A percentile compares a stretch with the other conserved stretches of the same genome.
phyloP scores from a whole-genome alignment of 2,113 vertebrate species.

The Pelodiscus sinensis region DNA sequence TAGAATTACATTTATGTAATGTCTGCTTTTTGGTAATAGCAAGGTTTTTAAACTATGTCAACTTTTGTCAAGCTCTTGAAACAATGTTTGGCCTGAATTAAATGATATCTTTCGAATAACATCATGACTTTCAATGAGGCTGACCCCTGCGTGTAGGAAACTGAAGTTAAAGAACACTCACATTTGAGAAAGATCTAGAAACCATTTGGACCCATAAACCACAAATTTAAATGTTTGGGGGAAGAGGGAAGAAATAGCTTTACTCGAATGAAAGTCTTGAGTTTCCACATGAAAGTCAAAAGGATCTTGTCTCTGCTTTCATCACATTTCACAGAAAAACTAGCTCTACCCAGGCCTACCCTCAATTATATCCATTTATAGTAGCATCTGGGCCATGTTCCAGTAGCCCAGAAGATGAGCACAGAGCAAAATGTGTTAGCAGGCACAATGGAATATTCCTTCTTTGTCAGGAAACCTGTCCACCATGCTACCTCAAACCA shows the following conservation, averaged over 20 bases:
- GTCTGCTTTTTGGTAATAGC: constrained; percentile 48
- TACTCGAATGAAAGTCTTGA: not conserved
- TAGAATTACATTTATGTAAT: constrained; percentile 40
- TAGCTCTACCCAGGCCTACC: not conserved
- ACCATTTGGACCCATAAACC: not conserved
- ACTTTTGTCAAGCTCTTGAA: not conserved
- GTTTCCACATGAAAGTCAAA: not conserved
- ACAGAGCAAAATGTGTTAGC: not conserved
- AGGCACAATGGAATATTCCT: not conserved
- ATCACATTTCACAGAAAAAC: not conserved
- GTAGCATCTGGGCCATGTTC: not conserved
- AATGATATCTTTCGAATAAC: constrained; percentile 38
- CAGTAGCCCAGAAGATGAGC: not conserved
- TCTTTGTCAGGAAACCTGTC: not conserved
- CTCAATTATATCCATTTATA: accelerated
- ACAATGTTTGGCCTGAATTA: constrained; percentile 39
- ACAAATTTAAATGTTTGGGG: not conserved
- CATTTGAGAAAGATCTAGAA: constrained; percentile 3
- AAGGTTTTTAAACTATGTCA: constrained; percentile 14
- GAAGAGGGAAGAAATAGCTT: not conserved
- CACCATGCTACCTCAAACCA: not conserved
- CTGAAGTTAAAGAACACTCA: not conserved
- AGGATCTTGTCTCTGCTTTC: not conserved
- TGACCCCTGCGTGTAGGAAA: not conserved
- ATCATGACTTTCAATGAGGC: constrained; percentile 4